Base-by-base conservation (phyloP, 1,140 invertebrate species). In the Eriosoma lanigerum region DNA sequence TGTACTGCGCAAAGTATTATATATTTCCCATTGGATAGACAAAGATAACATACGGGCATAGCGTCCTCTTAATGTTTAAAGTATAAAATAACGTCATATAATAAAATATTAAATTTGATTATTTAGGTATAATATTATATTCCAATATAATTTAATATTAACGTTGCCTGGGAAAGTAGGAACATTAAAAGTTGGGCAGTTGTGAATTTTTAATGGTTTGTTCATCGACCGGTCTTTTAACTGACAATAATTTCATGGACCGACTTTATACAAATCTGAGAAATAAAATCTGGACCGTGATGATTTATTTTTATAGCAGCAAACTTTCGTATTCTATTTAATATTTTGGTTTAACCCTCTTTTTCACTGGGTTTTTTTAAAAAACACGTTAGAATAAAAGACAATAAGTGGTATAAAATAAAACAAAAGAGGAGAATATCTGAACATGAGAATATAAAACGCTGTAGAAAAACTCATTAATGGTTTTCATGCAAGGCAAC, bases 381-480 rank as follows among this genome's bases (percentile, higher is more conserved):
- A 48, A 24, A 48, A 48, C n/a, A 10, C 21, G 8, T 48, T 26
- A 48, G 6, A 19, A 44, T 24, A 24, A 68, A 68, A 15, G 8
- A 48, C 5, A 21, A 48, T 68, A 26, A 46, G 24, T 0, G 21
- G 9, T 4, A 9, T 46, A 21, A 5, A 19, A 38, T 46, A 68
- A 46, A 68, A 17, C 15, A 68, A 58, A 19, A 48, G 21, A 24
- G 54, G 6, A 9, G 54, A 38, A 38, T 38, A 38, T 8, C 32
- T 38, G 32, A 38, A 38, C 6, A 26, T 26, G 54, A 24, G 21
- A 68, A 68, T 68, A 48, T 68, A 48, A 68, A 68, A 68, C 26
- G 46, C 26, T 19, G 26, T 21, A 46, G 15, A 8, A 48, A 64
- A 68, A 68, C 21, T 38, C 66, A 38, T 48, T 26, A 24, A 68